Conservation (phyloP, 2,113 vertebrate genomes). For the Tor tambroides region DNA sequence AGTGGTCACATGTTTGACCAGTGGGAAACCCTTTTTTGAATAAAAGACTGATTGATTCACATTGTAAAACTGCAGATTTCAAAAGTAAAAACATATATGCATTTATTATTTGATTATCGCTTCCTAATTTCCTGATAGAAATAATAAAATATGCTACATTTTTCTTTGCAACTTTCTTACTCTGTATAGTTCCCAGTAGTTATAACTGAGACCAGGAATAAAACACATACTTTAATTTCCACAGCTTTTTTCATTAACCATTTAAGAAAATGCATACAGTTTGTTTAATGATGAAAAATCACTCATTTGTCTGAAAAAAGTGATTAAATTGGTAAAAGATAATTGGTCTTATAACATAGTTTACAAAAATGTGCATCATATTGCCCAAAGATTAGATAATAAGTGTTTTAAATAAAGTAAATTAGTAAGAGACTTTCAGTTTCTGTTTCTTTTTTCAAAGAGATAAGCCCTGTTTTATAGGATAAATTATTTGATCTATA, state of each 20-base stretch:
- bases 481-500: not conserved
- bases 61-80: no score
- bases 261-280: not conserved
- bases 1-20: no score
- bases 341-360: not conserved
- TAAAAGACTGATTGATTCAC: no score
- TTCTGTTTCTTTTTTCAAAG: not conserved
- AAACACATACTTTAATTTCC: not conserved
- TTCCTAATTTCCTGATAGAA: no score
- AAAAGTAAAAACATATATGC: no score
- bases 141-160: not conserved
- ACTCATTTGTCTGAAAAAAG: not conserved
- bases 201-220: not conserved
- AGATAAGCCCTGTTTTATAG: not conserved
- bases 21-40: no score
- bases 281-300: not conserved
- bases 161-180: not conserved
- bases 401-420: not conserved
- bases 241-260: not conserved
- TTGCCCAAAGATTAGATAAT: not conserved
- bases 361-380: not conserved
- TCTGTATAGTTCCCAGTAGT: not conserved
- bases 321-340: not conserved
- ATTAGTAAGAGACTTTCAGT: not conserved
- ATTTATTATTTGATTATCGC: no score